Conservation (phyloP, 2,113 vertebrate species). For the Podiceps cristatus region DNA sequence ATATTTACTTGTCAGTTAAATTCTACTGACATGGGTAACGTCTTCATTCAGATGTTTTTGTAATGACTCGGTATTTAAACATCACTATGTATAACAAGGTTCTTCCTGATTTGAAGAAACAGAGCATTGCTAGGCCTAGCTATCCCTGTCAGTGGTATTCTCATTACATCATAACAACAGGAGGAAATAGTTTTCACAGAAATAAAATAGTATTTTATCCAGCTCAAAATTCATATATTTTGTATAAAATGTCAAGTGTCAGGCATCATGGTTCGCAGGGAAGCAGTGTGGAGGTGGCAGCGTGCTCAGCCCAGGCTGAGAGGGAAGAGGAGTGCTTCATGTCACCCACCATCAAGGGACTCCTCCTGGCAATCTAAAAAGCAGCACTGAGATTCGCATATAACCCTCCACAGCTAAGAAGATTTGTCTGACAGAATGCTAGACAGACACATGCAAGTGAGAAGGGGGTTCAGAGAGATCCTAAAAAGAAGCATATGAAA, state of each 20-base stretch:
- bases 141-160: background rate
- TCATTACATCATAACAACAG: background rate
- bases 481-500: background rate
- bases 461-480: background rate
- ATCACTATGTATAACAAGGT: slow-evolving; percentile 32
- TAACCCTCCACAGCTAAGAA: background rate
- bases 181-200: background rate
- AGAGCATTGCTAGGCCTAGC: background rate
- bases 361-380: slow-evolving; percentile 40
- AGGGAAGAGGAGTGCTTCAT: background rate
- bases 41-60: slow-evolving; percentile 14
- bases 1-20: background rate
- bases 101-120: slow-evolving; percentile 46
- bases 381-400: background rate
- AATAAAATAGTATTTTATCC: background rate
- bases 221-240: background rate
- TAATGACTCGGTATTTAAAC: slow-evolving; percentile 50
- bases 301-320: background rate
- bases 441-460: background rate
- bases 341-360: background rate
- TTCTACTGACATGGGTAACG: background rate
- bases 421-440: background rate
- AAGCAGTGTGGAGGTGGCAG: background rate
- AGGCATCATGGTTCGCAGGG: background rate
- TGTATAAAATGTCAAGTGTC: background rate